Conservation (phyloP, 2,888 invertebrate genomes). For the Malachius bipustulatus region DNA sequence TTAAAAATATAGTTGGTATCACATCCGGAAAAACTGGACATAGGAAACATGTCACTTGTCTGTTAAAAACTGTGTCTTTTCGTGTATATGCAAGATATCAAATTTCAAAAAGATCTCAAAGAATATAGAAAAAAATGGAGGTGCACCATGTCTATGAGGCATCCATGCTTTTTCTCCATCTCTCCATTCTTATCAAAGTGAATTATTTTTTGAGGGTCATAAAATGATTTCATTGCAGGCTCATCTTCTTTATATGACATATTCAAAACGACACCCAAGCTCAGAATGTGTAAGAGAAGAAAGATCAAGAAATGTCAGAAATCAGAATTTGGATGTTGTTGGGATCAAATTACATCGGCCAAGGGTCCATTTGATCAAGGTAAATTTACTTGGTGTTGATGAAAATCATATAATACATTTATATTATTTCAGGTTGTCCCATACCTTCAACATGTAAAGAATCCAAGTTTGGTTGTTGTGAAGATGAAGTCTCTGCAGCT, state of each 20-base stretch:
- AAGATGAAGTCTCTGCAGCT: slow-evolving; percentile 69
- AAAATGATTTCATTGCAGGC: neutral
- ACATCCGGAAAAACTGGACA: no score
- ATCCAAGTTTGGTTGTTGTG: slow-evolving; percentile 67
- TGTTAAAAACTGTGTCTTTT: no score
- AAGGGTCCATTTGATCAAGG: slow-evolving; percentile 72
- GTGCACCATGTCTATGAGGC: no score
- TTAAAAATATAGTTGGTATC: no score
- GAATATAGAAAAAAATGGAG: no score
- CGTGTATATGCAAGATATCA: no score
- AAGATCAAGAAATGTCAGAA: slow-evolving; percentile 47
- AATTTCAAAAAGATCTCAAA: no score
- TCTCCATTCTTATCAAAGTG: no score
- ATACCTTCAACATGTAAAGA: slow-evolving; percentile 64
- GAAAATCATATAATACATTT: slow-evolving; percentile 5
- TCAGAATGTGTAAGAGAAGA: slow-evolving; percentile 46
- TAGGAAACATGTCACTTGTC: no score
- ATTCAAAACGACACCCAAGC: neutral
- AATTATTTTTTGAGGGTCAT: neutral
- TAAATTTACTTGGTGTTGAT: slow-evolving; percentile 20
- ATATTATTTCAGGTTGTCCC: slow-evolving; percentile 46
- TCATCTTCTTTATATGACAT: neutral
- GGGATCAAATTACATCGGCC: slow-evolving; percentile 64
- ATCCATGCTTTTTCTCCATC: no score
- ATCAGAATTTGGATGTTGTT: slow-evolving; percentile 72